These are phyloP conservation scores for Lepus americanus DNA, from an alignment of 2,113 vertebrate genomes.

Conservation along the genomic window DNA sequence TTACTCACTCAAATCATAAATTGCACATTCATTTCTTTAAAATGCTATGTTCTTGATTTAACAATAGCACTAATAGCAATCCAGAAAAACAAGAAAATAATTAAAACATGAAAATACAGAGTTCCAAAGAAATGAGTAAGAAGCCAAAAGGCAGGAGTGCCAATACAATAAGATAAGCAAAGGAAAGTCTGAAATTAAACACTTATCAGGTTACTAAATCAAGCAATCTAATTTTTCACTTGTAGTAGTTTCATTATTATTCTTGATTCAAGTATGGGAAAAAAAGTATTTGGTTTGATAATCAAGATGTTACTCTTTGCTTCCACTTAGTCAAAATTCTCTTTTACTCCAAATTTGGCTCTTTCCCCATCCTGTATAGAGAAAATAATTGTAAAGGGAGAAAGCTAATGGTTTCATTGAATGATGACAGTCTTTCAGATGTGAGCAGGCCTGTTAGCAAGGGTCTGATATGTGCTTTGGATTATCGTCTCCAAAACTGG, in stretches of 20 bases:
- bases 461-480: not conserved
- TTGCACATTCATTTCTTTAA: conserved; percentile 31
- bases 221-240: not conserved
- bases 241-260: not conserved
- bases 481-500: not conserved
- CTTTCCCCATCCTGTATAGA: not conserved
- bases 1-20: not conserved
- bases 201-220: not conserved
- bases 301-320: not conserved
- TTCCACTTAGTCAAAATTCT: no score
- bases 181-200: not conserved
- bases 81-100: not conserved
- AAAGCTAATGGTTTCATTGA: not conserved
- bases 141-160: not conserved
- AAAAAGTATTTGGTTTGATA: not conserved
- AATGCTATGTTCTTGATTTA: conserved; percentile 26
- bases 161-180: not conserved
- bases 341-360: not conserved
- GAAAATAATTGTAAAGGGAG: not conserved
- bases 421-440: conserved; percentile 1
- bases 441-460: not conserved
- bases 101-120: conserved; percentile 7
- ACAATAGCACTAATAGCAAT: not conserved
- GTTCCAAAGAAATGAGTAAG: conserved; percentile 8
- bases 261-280: not conserved